These are phyloP conservation scores for Petrophora chlorosata DNA, from an alignment of 2,888 invertebrate genomes.

Conservation along the genomic window DNA sequence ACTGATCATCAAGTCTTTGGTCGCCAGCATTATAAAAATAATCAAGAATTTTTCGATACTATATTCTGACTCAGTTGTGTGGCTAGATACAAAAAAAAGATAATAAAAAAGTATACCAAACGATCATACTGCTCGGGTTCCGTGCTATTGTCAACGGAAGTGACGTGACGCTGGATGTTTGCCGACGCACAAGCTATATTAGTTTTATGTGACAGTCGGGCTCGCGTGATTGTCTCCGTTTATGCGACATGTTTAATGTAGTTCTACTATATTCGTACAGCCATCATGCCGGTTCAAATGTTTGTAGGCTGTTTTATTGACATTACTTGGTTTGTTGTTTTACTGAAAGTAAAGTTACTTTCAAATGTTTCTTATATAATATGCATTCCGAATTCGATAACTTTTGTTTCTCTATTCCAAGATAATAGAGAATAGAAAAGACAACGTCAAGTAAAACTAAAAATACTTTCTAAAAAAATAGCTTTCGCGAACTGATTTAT, in stretches of 20 bases:
- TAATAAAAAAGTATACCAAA: too few species aligned
- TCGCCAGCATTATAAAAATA: too few species aligned
- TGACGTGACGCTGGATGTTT: slow-evolving; percentile 21
- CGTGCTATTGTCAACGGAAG: not conserved
- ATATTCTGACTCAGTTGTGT: too few species aligned
- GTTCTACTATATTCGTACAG: slow-evolving; percentile 7
- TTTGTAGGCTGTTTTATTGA: slow-evolving; percentile 14
- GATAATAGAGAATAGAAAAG: too few species aligned
- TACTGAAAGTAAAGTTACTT: not conserved
- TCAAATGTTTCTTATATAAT: not conserved
- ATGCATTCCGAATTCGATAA: not conserved
- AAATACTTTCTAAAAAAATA: too few species aligned
- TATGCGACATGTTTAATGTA: slow-evolving; percentile 20
- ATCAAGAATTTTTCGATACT: too few species aligned
- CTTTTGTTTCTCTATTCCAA: too few species aligned
- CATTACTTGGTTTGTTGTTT: slow-evolving; percentile 9
- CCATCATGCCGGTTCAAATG: not conserved
- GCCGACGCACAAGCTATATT: slow-evolving; percentile 24
- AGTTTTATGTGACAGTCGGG: slow-evolving; percentile 27
- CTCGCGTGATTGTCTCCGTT: slow-evolving; percentile 23
- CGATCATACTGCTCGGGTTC: slow-evolving; percentile 1
- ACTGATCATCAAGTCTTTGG: too few species aligned
- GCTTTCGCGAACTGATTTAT: too few species aligned
- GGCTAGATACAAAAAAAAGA: too few species aligned
- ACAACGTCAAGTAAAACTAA: too few species aligned